Conservation (phyloP, 2,113 vertebrate genomes). For the Erinaceus europaeus region DNA sequence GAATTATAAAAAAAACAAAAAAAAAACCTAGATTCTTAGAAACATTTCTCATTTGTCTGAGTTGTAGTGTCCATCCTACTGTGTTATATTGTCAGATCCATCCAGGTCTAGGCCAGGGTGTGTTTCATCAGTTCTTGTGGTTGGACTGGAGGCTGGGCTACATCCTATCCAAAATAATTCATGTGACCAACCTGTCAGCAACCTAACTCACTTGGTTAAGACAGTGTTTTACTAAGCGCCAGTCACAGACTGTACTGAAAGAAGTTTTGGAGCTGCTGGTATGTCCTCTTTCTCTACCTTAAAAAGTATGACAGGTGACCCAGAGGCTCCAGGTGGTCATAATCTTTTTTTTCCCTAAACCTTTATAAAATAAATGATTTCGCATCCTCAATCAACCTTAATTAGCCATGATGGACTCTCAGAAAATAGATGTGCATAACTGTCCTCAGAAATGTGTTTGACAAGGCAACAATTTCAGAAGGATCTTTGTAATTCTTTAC, state of each 20-base stretch:
- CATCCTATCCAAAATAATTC: not conserved
- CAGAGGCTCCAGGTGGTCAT: not conserved
- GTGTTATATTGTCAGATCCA: not conserved
- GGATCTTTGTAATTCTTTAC: not conserved
- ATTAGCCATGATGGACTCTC: not conserved
- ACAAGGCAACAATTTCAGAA: no score
- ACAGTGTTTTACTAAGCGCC: no score
- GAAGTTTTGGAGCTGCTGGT: no score
- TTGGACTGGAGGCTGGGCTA: not conserved
- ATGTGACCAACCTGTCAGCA: no score
- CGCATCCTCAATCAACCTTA: not conserved
- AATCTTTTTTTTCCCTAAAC: not conserved
- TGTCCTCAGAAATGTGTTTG: not conserved
- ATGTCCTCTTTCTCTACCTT: no score
- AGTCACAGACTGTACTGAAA: no score
- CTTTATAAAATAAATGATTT: not conserved
- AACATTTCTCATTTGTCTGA: conserved; percentile 25
- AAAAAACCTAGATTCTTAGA: conserved; percentile 21
- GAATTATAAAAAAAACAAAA: conserved; percentile 7
- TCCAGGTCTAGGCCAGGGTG: not conserved
- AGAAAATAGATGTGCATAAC: not conserved
- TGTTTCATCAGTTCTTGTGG: not conserved
- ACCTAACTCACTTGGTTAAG: no score
- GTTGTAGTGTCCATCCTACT: not conserved
- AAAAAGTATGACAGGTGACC: no score